A percentile compares a stretch with the other conserved stretches of the same genome.
Conservation (phyloP, 2,113 vertebrate genomes). For the Narcine bancroftii region DNA sequence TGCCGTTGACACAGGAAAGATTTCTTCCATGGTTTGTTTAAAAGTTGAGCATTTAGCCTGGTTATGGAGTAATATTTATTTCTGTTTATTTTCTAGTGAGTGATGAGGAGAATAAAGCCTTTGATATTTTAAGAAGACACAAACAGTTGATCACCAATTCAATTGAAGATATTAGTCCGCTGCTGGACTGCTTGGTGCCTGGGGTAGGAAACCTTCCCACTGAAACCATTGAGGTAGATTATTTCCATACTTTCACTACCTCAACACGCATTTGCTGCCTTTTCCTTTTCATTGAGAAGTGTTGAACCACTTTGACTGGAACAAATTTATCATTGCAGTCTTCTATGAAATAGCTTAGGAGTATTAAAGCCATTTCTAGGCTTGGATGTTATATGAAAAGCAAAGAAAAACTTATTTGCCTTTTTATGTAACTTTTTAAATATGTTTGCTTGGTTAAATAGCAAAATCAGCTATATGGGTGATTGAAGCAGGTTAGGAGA, state of each 20-base stretch:
- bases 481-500: neutral
- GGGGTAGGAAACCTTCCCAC: slow-evolving; percentile 43
- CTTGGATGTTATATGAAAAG: neutral
- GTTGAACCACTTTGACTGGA: neutral
- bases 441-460: neutral
- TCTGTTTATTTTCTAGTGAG: slow-evolving; percentile 44
- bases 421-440: neutral
- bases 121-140: slow-evolving; percentile 51
- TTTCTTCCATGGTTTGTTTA: neutral
- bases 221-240: slow-evolving; percentile 15
- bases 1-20: neutral
- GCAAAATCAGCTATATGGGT: neutral
- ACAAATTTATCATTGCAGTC: neutral
- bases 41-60: neutral
- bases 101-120: slow-evolving; percentile 47
- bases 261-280: neutral
- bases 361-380: neutral
- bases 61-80: neutral
- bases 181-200: slow-evolving; percentile 23
- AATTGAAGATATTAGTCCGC: slow-evolving; percentile 42
- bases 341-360: neutral
- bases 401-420: too few species aligned
- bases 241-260: neutral
- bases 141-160: slow-evolving; percentile 49
- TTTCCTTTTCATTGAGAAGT: neutral